phyloP scores from a whole-genome alignment of 2,888 invertebrate species.

The Coremacera marginata region DNA sequence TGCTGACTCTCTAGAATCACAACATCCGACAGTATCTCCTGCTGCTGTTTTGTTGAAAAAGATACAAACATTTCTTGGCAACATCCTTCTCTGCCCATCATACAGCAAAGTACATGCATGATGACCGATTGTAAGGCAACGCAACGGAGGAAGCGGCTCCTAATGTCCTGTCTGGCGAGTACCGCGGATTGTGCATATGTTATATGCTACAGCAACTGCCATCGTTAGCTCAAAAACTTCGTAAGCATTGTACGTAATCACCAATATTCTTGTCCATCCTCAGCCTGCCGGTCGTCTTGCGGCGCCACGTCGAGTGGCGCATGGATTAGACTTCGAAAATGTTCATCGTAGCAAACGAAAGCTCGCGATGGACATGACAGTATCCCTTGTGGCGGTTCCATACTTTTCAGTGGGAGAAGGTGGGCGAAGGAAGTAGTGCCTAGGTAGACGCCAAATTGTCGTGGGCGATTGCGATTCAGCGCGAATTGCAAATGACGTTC shows the following conservation, averaged over 20 bases:
- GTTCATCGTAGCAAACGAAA: slow-evolving; percentile 1
- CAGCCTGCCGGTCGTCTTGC: not conserved
- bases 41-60: not conserved
- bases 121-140: not conserved
- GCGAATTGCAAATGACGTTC: slow-evolving; percentile 34
- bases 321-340: not conserved
- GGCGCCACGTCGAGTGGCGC: not conserved
- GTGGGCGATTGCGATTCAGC: slow-evolving; percentile 26
- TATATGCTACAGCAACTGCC: not conserved
- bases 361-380: slow-evolving; percentile 23
- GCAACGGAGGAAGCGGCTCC: slow-evolving; percentile 4
- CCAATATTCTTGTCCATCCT: slow-evolving; percentile 2
- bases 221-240: slow-evolving; percentile 28
- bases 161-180: slow-evolving; percentile 20
- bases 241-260: slow-evolving; percentile 17
- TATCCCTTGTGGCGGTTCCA: slow-evolving; percentile 11
- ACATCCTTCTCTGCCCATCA: not conserved
- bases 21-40: not conserved
- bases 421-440: not conserved
- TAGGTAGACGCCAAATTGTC: not conserved
- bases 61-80: not conserved
- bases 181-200: slow-evolving; percentile 30
- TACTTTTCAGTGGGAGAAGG: not conserved
- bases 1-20: slow-evolving; percentile 21
- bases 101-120: not conserved